phyloP scores from a whole-genome alignment of 1,140 invertebrate species.

The Penaeus indicus region DNA sequence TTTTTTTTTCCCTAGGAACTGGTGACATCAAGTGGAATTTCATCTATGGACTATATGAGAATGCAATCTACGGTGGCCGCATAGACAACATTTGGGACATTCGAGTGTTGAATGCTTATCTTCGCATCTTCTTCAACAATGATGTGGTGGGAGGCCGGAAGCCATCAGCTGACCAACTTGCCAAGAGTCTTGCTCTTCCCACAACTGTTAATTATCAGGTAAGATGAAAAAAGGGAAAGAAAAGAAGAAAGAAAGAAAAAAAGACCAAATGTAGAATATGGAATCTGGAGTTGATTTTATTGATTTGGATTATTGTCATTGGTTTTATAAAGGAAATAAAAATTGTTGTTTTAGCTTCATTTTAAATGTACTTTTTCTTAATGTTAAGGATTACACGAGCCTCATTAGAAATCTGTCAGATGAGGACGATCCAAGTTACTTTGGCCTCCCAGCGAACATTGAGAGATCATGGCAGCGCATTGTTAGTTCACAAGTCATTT shows the following conservation, averaged over 20 bases:
- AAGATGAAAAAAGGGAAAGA: slow-evolving; percentile 68
- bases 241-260: slow-evolving; percentile 69
- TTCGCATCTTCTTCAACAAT: slow-evolving; percentile 80
- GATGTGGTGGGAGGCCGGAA: slow-evolving; percentile 72
- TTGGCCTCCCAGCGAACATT: slow-evolving; percentile 87
- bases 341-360: too few species aligned
- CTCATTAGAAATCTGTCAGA: slow-evolving; percentile 78
- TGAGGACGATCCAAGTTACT: slow-evolving; percentile 78
- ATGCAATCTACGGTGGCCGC: slow-evolving; percentile 89
- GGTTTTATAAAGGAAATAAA: too few species aligned
- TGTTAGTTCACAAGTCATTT: slow-evolving; percentile 76
- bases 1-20: slow-evolving; percentile 51
- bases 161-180: slow-evolving; percentile 74
- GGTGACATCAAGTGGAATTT: slow-evolving; percentile 79
- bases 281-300: too few species aligned
- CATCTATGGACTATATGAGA: slow-evolving; percentile 84
- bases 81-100: slow-evolving; percentile 87
- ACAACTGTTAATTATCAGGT: slow-evolving; percentile 71
- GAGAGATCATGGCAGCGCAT: slow-evolving; percentile 83
- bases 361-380: slow-evolving; percentile 22
- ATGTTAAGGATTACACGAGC: slow-evolving; percentile 75
- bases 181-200: slow-evolving; percentile 72
- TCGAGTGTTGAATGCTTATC: slow-evolving; percentile 80
- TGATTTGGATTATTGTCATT: not conserved
- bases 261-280: not conserved